phyloP scores from a whole-genome alignment of 2,888 invertebrate species.

The Eupithecia pulchellata region DNA sequence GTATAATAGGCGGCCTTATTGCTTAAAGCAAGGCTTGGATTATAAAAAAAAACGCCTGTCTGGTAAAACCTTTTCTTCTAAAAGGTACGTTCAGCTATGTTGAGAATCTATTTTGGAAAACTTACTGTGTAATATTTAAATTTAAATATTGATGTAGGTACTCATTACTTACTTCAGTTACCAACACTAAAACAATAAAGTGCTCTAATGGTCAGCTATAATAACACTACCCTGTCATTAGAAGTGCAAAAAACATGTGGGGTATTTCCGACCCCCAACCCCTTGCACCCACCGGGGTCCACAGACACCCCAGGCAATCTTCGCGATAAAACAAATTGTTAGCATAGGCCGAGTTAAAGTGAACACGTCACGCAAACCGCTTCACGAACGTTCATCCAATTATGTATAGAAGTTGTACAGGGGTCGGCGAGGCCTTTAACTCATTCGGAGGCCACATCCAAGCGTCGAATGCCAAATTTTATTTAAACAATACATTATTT shows the following conservation, averaged over 20 bases:
- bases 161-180: neutral
- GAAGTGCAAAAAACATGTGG: constrained; percentile 43
- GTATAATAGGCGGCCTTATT: no score
- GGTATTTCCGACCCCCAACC: constrained; percentile 54
- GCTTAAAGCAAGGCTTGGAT: no score
- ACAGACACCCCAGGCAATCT: constrained; percentile 60
- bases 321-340: constrained; percentile 74
- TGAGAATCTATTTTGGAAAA: no score
- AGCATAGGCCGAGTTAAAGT: constrained; percentile 56
- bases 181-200: constrained; percentile 13
- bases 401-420: neutral
- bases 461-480: neutral
- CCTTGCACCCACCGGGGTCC: constrained; percentile 23
- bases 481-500: neutral
- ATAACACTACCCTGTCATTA: constrained; percentile 24
- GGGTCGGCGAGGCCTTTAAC: neutral
- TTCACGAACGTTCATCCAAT: constrained; percentile 12
- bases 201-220: constrained; percentile 18
- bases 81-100: no score
- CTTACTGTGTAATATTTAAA: no score
- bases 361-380: constrained; percentile 57
- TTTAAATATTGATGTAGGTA: no score
- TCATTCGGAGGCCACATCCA: neutral
- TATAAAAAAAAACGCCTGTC: no score
- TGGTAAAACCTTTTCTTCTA: no score